Conservation (phyloP, 2,888 invertebrate genomes). For the Eustalomyia histrio region DNA sequence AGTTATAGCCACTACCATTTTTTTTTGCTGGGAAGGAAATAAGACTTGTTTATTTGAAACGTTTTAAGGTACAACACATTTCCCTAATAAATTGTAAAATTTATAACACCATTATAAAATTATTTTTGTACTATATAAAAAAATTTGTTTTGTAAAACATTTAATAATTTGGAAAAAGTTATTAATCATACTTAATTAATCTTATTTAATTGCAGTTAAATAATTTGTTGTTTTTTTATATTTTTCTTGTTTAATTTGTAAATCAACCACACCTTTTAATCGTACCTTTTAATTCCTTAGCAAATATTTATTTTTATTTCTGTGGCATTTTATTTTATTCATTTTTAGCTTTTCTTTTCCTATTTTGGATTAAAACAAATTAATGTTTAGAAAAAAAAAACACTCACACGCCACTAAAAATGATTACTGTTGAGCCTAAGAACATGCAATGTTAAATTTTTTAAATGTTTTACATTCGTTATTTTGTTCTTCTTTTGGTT, state of each 20-base stretch:
- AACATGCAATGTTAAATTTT: slow-evolving; percentile 45
- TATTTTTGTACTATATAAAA: no score
- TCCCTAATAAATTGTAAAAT: no score
- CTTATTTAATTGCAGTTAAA: no score
- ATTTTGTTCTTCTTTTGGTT: slow-evolving; percentile 4
- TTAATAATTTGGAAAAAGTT: no score
- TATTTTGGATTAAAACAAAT: slow-evolving; percentile 23
- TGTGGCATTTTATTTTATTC: background rate
- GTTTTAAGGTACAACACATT: no score
- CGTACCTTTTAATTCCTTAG: slow-evolving; percentile 23
- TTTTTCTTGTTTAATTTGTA: slow-evolving; percentile 1
- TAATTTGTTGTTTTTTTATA: no score
- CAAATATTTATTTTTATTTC: background rate
- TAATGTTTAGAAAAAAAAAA: background rate
- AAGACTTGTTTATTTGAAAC: no score
- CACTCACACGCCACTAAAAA: background rate
- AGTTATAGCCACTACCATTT: no score
- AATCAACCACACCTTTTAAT: slow-evolving; percentile 35
- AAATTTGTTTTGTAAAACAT: no score
- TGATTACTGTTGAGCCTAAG: slow-evolving; percentile 1
- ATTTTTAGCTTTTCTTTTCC: background rate
- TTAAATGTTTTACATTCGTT: background rate
- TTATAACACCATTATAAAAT: no score
- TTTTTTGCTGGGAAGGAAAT: no score
- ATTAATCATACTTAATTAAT: no score